Conservation (phyloP, 2,888 invertebrate genomes). For the Drosophila demipolita region DNA sequence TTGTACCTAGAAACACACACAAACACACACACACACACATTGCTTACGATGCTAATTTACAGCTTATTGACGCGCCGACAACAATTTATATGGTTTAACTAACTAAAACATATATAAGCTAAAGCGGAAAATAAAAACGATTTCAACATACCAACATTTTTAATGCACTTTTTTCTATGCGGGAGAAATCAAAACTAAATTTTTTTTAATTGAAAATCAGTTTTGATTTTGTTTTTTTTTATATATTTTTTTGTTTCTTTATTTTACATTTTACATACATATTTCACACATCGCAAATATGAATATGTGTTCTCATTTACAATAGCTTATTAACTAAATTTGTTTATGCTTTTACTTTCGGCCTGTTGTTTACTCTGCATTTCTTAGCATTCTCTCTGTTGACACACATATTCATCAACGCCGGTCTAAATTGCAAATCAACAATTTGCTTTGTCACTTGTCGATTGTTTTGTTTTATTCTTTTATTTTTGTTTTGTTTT, state of each 20-base stretch:
- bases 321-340: constrained; percentile 72
- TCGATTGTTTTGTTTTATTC: constrained; percentile 46
- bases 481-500: constrained; percentile 36
- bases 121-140: constrained; percentile 67
- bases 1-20: constrained; percentile 59
- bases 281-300: constrained; percentile 78
- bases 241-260: constrained; percentile 79
- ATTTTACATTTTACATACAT: constrained; percentile 83
- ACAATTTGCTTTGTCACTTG: constrained; percentile 72
- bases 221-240: constrained; percentile 50
- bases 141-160: constrained; percentile 35
- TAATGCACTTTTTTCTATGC: background rate
- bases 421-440: constrained; percentile 24
- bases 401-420: constrained; percentile 44
- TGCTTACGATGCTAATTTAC: constrained; percentile 49
- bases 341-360: constrained; percentile 68
- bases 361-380: constrained; percentile 48
- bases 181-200: background rate
- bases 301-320: constrained; percentile 76
- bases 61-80: constrained; percentile 42
- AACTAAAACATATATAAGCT: constrained; percentile 34
- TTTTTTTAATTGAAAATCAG: background rate
- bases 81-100: constrained; percentile 41
- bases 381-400: constrained; percentile 43
- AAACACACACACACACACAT: constrained; percentile 13